A percentile compares a stretch with the other conserved stretches of the same genome.
Evolutionary conservation across 1,140 invertebrate genomes (phyloP).

Genomic region (Penaeus vannamei): DNA sequence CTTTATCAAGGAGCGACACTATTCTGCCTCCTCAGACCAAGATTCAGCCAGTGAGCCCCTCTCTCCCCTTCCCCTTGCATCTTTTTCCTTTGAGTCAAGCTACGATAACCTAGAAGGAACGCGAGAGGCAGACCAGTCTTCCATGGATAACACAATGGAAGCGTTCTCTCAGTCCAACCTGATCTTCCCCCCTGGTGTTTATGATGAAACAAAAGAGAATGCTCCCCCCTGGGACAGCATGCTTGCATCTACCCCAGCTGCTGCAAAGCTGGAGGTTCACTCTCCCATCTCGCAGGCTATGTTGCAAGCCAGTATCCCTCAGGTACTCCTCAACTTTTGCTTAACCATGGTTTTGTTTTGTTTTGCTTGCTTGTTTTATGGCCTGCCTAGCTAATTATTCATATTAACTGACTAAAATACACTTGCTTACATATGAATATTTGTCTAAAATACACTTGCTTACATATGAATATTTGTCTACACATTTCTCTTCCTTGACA

Average conservation of each 20-base stretch:
- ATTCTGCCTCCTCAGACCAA: not conserved
- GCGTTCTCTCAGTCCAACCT: not conserved
- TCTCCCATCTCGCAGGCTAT: slow-evolving; percentile 60
- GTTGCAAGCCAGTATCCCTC: slow-evolving; percentile 56
- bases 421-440: too few species aligned
- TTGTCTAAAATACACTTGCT: too few species aligned
- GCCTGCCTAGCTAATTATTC: too few species aligned
- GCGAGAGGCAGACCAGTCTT: not conserved
- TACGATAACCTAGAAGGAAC: slow-evolving; percentile 31
- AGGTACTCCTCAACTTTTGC: slow-evolving; percentile 36
- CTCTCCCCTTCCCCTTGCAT: slow-evolving; percentile 42
- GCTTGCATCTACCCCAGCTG: slow-evolving; percentile 46
- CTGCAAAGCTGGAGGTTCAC: slow-evolving; percentile 35
- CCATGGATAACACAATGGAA: too few species aligned
- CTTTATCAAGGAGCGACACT: not conserved
- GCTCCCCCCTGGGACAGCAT: slow-evolving; percentile 33
- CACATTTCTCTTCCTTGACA: too few species aligned
- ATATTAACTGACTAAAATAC: too few species aligned
- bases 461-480: too few species aligned
- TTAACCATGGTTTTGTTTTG: too few species aligned
- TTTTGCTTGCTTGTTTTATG: too few species aligned
- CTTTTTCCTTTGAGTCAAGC: slow-evolving; percentile 46
- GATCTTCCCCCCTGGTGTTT: slow-evolving; percentile 4
- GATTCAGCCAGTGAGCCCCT: not conserved
- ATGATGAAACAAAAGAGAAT: slow-evolving; percentile 42